These are phyloP conservation scores for Chymomyza costata DNA, from an alignment of 1,140 invertebrate species.

Conservation along the genomic window DNA sequence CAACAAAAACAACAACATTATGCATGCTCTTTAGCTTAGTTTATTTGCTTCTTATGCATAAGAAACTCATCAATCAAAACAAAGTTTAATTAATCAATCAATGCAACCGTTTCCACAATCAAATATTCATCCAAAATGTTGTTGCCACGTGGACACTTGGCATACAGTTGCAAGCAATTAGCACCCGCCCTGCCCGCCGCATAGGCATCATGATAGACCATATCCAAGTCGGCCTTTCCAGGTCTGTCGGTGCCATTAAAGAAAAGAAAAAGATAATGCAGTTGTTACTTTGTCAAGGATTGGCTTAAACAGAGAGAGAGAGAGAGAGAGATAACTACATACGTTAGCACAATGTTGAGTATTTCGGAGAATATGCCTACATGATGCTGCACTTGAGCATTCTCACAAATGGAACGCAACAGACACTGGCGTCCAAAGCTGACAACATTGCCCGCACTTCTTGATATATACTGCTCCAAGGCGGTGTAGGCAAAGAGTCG, in stretches of 20 bases:
- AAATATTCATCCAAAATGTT: slow-evolving; percentile 43
- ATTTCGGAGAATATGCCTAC: slow-evolving; percentile 68
- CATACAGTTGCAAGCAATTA: slow-evolving; percentile 52
- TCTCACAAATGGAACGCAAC: slow-evolving; percentile 66
- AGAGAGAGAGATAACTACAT: slow-evolving; percentile 30
- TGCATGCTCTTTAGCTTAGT: slow-evolving; percentile 63
- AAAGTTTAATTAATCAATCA: slow-evolving; percentile 2
- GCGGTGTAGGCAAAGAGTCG: slow-evolving; percentile 54
- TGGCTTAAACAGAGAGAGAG: too few species aligned
- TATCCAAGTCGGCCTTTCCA: slow-evolving; percentile 57
- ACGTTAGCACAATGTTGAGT: slow-evolving; percentile 64
- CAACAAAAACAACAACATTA: slow-evolving; percentile 53
- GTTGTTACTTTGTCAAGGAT: background rate
- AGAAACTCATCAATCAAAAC: too few species aligned
- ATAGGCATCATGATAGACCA: slow-evolving; percentile 50
- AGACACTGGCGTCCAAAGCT: slow-evolving; percentile 51
- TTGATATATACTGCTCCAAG: slow-evolving; percentile 56
- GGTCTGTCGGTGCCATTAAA: slow-evolving; percentile 31
- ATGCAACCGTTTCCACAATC: slow-evolving; percentile 24
- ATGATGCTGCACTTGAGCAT: slow-evolving; percentile 67
- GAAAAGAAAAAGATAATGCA: slow-evolving; percentile 7
- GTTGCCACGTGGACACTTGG: slow-evolving; percentile 48
- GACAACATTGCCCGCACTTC: slow-evolving; percentile 28
- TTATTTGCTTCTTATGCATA: slow-evolving; percentile 38
- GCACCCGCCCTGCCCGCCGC: slow-evolving; percentile 53